Conservation (phyloP, 1,140 invertebrate species). For the Babylonia areolata region DNA sequence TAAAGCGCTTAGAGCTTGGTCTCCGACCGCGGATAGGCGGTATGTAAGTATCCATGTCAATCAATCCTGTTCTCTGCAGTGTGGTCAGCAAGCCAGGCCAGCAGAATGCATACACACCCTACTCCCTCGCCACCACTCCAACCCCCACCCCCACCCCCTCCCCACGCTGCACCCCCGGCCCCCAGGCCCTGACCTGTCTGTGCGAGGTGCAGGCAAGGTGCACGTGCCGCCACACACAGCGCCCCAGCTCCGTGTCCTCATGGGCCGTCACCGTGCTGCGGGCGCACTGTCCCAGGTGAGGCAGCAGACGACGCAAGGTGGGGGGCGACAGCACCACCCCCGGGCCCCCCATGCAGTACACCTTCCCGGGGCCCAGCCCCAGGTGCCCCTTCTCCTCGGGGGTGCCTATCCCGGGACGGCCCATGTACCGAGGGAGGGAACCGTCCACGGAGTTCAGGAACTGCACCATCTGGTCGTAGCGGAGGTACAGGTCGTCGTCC, state of each 20-base stretch:
- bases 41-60: no score
- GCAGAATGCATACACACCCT: no score
- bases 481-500: conserved; percentile 97
- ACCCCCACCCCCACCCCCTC: no score
- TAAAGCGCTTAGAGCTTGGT: no score
- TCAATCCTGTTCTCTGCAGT: no score
- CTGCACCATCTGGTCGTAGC: conserved; percentile 87
- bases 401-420: conserved; percentile 56
- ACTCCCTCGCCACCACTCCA: no score
- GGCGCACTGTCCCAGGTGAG: conserved; percentile 84
- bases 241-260: conserved; percentile 97
- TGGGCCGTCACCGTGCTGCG: conserved; percentile 95
- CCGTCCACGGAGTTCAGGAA: conserved; percentile 92
- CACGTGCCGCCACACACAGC: conserved; percentile 92
- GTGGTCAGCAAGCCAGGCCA: no score
- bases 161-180: no score
- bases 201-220: conserved; percentile 97
- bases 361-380: conserved; percentile 35
- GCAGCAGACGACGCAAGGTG: conserved; percentile 74
- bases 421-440: conserved; percentile 86
- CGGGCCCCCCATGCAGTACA: conserved; percentile 88
- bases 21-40: no score
- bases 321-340: conserved; percentile 85
- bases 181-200: conserved; percentile 91
- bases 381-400: conserved; percentile 37